Percentiles rank a stretch among this genome's conserved stretches.
These are phyloP conservation scores for Poecile montanus DNA, from an alignment of 2,797 vertebrate genomes.

Conservation along the genomic window DNA sequence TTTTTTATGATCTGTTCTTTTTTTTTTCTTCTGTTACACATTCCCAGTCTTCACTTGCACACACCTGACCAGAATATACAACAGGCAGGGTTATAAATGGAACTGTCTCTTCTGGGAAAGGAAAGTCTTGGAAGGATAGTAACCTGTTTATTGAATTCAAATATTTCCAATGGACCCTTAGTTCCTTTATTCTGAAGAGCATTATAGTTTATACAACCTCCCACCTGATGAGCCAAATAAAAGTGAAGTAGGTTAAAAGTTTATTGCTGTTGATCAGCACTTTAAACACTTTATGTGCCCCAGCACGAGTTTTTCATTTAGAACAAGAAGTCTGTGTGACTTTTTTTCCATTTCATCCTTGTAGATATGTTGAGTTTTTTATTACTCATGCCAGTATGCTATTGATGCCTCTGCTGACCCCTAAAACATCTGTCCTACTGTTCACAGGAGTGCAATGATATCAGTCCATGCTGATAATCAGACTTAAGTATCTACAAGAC, in stretches of 20 bases:
- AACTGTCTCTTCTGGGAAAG: background rate
- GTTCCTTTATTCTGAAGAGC: background rate
- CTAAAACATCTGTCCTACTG: slow-evolving; percentile 68
- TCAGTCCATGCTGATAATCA: slow-evolving; percentile 60
- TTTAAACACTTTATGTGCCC: slow-evolving; percentile 10
- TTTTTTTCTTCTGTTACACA: background rate
- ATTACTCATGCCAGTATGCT: slow-evolving; percentile 58
- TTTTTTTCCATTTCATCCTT: slow-evolving; percentile 41
- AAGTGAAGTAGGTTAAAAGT: background rate
- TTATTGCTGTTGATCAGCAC: background rate
- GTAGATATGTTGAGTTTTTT: slow-evolving; percentile 45
- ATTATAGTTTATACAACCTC: background rate
- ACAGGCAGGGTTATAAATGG: background rate
- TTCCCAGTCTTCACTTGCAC: background rate
- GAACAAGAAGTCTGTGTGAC: background rate
- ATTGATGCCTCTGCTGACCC: slow-evolving; percentile 43
- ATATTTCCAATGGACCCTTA: background rate
- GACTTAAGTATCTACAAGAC: slow-evolving; percentile 57
- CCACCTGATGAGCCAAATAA: background rate
- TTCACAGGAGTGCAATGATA: slow-evolving; percentile 57
- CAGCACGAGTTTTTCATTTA: slow-evolving; percentile 35
- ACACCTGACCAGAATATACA: background rate
- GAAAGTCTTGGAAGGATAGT: background rate
- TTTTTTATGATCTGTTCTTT: background rate
- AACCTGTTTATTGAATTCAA: background rate